phyloP scores from a whole-genome alignment of 2,888 invertebrate species.

The Tetanocera ferruginea region DNA sequence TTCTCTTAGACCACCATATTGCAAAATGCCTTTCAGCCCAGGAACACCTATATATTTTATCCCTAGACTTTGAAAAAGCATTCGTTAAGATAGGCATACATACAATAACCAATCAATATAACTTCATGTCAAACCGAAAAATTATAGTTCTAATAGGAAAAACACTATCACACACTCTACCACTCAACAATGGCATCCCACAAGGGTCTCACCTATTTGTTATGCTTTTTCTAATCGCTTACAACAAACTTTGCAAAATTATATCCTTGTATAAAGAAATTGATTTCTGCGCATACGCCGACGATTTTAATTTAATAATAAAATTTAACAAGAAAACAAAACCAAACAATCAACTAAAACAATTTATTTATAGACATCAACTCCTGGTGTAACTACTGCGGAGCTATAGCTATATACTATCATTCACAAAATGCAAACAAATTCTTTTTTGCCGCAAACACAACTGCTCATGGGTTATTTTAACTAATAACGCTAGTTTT shows the following conservation, averaged over 20 bases:
- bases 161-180: neutral
- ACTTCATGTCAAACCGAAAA: neutral
- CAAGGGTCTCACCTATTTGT: too few species aligned
- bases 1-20: too few species aligned
- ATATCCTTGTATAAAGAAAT: too few species aligned
- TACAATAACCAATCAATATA: conserved; percentile 1
- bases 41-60: conserved; percentile 12
- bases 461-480: conserved; percentile 34
- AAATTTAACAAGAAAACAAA: neutral
- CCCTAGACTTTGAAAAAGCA: conserved; percentile 23
- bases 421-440: conserved; percentile 30
- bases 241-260: too few species aligned
- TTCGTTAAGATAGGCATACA: conserved; percentile 30
- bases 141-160: neutral
- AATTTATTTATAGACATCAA: neutral
- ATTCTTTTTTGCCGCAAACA: too few species aligned
- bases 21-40: too few species aligned
- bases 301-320: neutral
- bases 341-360: neutral
- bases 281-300: neutral
- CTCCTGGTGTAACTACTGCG: neutral
- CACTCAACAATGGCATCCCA: too few species aligned
- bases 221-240: too few species aligned
- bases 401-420: conserved; percentile 7
- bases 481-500: too few species aligned